Percentiles rank a stretch among this genome's conserved stretches.
Conservation (phyloP, 2,797 vertebrate genomes). For the Kryptolebias ocellatus region DNA sequence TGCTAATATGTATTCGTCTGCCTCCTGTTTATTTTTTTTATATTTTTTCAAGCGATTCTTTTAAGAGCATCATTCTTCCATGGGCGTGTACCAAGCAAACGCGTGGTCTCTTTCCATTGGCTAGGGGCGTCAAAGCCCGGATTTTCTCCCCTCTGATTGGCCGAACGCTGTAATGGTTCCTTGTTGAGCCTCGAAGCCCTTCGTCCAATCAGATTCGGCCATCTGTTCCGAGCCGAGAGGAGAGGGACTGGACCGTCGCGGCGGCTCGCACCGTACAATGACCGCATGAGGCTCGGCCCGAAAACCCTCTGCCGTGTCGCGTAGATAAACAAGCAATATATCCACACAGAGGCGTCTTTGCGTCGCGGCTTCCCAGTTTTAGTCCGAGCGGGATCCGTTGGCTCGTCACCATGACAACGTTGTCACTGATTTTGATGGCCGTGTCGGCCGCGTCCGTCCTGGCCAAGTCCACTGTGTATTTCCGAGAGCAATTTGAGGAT, state of each 20-base stretch:
- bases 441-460: constrained; percentile 72
- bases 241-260: constrained; percentile 42
- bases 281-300: constrained; percentile 35
- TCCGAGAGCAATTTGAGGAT: constrained; percentile 88
- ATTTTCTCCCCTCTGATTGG: constrained; percentile 69
- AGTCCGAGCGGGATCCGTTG: neutral
- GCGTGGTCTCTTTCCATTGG: constrained; percentile 81
- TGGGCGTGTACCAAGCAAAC: constrained; percentile 64
- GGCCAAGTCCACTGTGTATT: constrained; percentile 80
- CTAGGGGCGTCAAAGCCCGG: neutral
- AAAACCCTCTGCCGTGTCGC: neutral
- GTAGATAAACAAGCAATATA: neutral
- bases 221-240: constrained; percentile 86
- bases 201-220: constrained; percentile 81
- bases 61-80: constrained; percentile 22
- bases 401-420: constrained; percentile 68
- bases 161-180: constrained; percentile 13
- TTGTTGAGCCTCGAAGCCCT: constrained; percentile 29
- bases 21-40: no score
- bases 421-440: constrained; percentile 76
- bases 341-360: neutral
- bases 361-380: neutral
- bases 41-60: constrained; percentile 8
- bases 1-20: no score
- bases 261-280: constrained; percentile 30